Conservation (phyloP, 35 echinoderm and acorn worm genomes). For the Anneissia japonica region DNA sequence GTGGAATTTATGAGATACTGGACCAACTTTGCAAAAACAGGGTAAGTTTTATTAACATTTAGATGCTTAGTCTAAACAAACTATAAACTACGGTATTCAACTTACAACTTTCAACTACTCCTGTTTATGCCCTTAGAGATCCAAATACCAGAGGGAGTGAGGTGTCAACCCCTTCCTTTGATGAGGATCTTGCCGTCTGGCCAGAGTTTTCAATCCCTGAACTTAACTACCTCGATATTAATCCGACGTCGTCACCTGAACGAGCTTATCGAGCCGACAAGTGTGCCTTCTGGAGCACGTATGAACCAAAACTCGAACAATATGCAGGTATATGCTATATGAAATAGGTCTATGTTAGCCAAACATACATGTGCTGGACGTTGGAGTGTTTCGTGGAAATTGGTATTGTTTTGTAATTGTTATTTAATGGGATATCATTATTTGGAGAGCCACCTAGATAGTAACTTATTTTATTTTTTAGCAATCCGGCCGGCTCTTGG, state of each 20-base stretch:
- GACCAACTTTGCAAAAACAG: conserved; percentile 57
- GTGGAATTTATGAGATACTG: conserved; percentile 50
- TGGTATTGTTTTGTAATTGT: no score
- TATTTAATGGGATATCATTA: no score
- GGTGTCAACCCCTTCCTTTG: neutral
- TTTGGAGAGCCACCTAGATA: no score
- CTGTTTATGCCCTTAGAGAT: no score
- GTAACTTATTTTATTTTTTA: no score
- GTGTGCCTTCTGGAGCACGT: neutral
- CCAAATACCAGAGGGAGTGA: neutral
- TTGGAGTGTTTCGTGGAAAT: no score
- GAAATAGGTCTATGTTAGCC: no score
- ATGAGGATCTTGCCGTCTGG: neutral
- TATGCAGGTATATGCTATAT: neutral
- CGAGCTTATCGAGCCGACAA: neutral
- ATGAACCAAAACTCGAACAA: neutral
- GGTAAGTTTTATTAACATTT: conserved; percentile 28
- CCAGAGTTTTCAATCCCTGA: neutral
- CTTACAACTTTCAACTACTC: no score
- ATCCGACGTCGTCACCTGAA: neutral
- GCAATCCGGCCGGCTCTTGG: no score
- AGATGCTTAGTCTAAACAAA: neutral
- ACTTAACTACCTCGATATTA: neutral
- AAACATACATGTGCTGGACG: no score
- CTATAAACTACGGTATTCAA: no score